Base-by-base conservation (phyloP, 2,888 invertebrate species). In the Norana najaformis region DNA sequence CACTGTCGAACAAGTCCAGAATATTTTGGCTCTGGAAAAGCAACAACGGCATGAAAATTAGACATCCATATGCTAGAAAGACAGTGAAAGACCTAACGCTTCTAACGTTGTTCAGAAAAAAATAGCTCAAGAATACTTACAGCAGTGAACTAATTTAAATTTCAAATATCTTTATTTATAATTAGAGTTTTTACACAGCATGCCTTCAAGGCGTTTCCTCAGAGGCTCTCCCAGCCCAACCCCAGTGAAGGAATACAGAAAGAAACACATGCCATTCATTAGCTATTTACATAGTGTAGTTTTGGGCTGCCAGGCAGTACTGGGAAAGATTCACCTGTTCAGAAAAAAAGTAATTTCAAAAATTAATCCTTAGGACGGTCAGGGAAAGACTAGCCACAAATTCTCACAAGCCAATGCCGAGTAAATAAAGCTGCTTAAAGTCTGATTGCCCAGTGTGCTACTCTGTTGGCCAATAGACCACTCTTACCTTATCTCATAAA, bases 1-100 rank as follows among this genome's bases (percentile, higher is more conserved):
- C 88, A 18, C 35, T 97, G 92, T 97, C 97, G 93, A 98, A 96
- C 93, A 98, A 96, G 95, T 98, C 98, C 93, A 98, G 95, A 89
- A 99, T 94, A 92, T 94, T 94, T 88, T 93, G 93, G 92, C 93
- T 93, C 94, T 94, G 93, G 38, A 92, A 92, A 47, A 18, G 47
- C 14, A 89, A 36, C 16, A 47, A 13, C 16, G n/a, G 30, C 69
- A n/a, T 11, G 8, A 69, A 69, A n/a, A n/a, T 47, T 69, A 69
- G 69, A 69, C 69, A 69, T n/a, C 11, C n/a, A 8, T 69, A 69
- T 16, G 30, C n/a, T n/a, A 69, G 30, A 69, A 69, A n/a, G 69
- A 69, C 69, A n/a, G 69, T 69, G 30, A 69, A 6, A n/a, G n/a
- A n/a, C 30, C 69, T 69, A n/a, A 47, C 41, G 4, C n/a, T n/a